phyloP scores from a whole-genome alignment of 1,140 invertebrate species.

The Musca vetustissima region DNA sequence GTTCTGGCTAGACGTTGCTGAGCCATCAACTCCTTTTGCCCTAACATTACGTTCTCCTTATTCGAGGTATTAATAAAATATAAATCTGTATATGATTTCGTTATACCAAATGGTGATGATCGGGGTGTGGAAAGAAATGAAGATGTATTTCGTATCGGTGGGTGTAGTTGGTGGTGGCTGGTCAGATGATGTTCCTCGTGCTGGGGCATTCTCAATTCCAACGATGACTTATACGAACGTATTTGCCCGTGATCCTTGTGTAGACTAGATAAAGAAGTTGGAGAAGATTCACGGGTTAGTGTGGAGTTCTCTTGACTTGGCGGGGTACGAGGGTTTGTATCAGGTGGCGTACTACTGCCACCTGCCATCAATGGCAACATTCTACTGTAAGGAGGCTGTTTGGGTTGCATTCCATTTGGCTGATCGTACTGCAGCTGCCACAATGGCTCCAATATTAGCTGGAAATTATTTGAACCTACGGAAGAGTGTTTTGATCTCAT shows the following conservation, averaged over 20 bases:
- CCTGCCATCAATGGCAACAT: background rate
- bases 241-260: background rate
- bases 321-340: background rate
- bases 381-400: background rate
- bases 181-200: no score
- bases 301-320: background rate
- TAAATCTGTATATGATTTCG: constrained; percentile 1
- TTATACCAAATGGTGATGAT: constrained; percentile 21
- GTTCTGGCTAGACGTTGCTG: constrained; percentile 1
- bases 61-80: background rate
- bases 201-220: background rate
- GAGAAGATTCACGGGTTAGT: constrained; percentile 11
- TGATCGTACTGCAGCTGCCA: background rate
- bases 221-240: background rate
- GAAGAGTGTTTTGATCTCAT: constrained; percentile 31
- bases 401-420: background rate
- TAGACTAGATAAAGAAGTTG: constrained; percentile 10
- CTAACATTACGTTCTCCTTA: constrained; percentile 26
- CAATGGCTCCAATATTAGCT: constrained; percentile 26
- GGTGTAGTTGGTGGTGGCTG: background rate
- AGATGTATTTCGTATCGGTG: constrained; percentile 12
- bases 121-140: constrained; percentile 26
- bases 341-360: constrained; percentile 4
- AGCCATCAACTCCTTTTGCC: constrained; percentile 7
- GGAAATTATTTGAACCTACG: constrained; percentile 24